Base-by-base conservation (phyloP, 2,888 invertebrate species). In the Melinaea menophilus region DNA sequence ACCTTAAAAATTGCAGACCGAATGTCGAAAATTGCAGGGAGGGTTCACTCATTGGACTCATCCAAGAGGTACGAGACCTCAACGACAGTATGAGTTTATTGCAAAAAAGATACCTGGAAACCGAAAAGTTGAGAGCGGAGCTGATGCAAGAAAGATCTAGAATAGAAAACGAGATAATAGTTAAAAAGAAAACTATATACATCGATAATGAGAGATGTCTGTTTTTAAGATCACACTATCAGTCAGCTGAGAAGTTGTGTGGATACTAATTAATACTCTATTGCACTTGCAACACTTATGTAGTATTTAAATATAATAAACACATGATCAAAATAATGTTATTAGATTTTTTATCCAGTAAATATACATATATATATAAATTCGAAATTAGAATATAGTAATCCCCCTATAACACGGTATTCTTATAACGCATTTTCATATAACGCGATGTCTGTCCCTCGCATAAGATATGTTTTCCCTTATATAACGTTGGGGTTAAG, bases 1-100 rank as follows among this genome's bases (percentile, higher is more conserved):
- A 90, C 67, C 82, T 81, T 33, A 90, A 90, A 66, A 84, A 79
- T 60, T 79, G 79, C 48, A 76, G 90, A 22, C 90, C 90, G 0
- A 83, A 86, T 48, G 81, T 89, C 0, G 90, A 90, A 72, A 90
- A 89, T 68, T 90, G 90, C 51, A 79, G 90, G 56, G 90, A 90
- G 71, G 90, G 90, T 0, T 89, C 90, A 3, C 59, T 90, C 2
- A 72, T 89, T 2, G 84, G 86, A 2, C 64, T 90, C 45, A 85
- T 90, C 12, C 87, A 90, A 51, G 90, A 90, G 77, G 86, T 90
- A 0, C 81, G 82, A 57, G 88, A 89, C 66, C 72, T 90, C 59
- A 90, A 90, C 61, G 80, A 87, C 5, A 85, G 87, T 48, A 84
- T 87, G 86, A 86, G 81, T 71, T 65, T 90, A 41, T 69, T 90